Conservation (phyloP, 1,140 invertebrate species). For the Thaumetopoea pityocampa region DNA sequence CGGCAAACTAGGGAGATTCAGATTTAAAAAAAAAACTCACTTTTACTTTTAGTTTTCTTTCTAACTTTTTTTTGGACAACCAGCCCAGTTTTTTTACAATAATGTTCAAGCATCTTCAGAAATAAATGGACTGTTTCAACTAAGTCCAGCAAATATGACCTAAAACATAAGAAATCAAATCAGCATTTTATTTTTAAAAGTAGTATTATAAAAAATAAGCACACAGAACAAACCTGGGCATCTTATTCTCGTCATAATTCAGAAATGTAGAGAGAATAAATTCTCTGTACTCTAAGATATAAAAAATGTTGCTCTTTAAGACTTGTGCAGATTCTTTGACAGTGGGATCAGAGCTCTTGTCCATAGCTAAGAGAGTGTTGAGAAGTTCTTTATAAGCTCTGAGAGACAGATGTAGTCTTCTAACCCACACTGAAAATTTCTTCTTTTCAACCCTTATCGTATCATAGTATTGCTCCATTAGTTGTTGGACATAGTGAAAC, state of each 20-base stretch:
- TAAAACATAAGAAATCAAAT: conserved; percentile 42
- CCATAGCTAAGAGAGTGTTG: conserved; percentile 88
- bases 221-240: conserved; percentile 83
- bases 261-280: conserved; percentile 88
- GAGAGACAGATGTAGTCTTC: conserved; percentile 87
- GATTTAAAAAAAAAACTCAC: conserved; percentile 41
- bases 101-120: conserved; percentile 92
- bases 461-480: conserved; percentile 93
- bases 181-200: conserved; percentile 6
- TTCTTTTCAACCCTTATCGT: conserved; percentile 92
- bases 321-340: conserved; percentile 88
- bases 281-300: conserved; percentile 95
- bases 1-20: background rate
- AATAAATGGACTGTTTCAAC: conserved; percentile 94
- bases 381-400: conserved; percentile 83
- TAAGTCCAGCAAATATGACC: conserved; percentile 90
- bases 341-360: conserved; percentile 80
- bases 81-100: conserved; percentile 82
- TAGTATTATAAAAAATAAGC: conserved; percentile 4
- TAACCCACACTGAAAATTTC: conserved; percentile 87
- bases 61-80: conserved; percentile 84
- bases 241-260: conserved; percentile 89
- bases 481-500: conserved; percentile 95
- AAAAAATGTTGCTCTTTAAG: conserved; percentile 95
- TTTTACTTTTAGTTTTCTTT: conserved; percentile 75